Evolutionary conservation across 2,888 invertebrate genomes (phyloP).

Genomic region (Hirtodrosophila confusa): DNA sequence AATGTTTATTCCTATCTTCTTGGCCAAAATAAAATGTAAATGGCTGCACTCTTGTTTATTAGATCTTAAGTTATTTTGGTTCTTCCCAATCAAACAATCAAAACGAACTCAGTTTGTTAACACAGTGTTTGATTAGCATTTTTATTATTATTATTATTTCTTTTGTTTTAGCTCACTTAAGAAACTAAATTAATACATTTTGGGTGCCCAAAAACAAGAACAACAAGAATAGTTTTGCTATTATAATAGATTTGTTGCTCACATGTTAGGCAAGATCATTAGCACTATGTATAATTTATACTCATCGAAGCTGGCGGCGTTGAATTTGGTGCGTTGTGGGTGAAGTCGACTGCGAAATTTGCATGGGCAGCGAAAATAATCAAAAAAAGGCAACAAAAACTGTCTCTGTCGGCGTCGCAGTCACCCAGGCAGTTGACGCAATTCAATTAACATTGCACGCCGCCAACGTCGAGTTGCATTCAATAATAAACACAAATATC

Average conservation of each 20-base stretch:
- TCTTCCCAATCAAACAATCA: not conserved
- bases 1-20: not conserved
- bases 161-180: slow-evolving; percentile 42
- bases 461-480: slow-evolving; percentile 53
- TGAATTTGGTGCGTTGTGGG: slow-evolving; percentile 42
- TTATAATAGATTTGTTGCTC: slow-evolving; percentile 29
- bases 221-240: slow-evolving; percentile 3
- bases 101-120: slow-evolving; percentile 8
- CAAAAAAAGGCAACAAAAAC: slow-evolving; percentile 2
- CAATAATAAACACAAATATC: slow-evolving; percentile 42
- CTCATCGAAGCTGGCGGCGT: slow-evolving; percentile 21
- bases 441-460: slow-evolving; percentile 42
- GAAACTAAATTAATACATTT: slow-evolving; percentile 71
- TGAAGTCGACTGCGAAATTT: slow-evolving; percentile 27
- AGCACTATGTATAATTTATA: slow-evolving; percentile 43
- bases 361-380: slow-evolving; percentile 4
- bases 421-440: slow-evolving; percentile 22
- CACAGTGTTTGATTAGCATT: slow-evolving; percentile 41
- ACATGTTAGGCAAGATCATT: slow-evolving; percentile 73
- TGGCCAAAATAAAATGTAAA: slow-evolving; percentile 5
- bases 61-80: not conserved
- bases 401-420: slow-evolving; percentile 21
- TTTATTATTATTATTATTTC: slow-evolving; percentile 43
- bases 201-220: slow-evolving; percentile 28
- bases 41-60: not conserved